Conservation (phyloP, 2,797 vertebrate species). For the Cryptoblepharus egeriae region DNA sequence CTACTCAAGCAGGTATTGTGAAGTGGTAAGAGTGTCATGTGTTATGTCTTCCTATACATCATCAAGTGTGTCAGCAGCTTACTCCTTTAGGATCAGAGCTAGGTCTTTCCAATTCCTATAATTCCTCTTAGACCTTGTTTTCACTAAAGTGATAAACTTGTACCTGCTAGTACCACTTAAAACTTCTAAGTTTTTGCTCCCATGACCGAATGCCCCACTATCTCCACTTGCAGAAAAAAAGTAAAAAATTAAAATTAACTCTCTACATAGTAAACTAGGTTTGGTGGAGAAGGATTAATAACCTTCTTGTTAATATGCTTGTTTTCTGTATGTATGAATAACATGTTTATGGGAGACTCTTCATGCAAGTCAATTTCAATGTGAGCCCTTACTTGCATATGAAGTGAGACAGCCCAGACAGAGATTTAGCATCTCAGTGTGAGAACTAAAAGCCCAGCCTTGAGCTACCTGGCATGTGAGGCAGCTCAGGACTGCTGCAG, state of each 20-base stretch:
- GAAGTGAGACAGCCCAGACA: background rate
- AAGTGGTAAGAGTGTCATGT: background rate
- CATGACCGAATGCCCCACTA: background rate
- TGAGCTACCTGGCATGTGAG: no score
- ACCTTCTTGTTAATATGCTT: background rate
- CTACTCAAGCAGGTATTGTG: slow-evolving; percentile 32
- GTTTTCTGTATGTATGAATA: background rate
- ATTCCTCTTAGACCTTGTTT: background rate
- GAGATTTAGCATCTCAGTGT: background rate
- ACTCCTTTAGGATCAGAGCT: background rate
- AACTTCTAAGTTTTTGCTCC: background rate
- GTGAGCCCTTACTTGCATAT: background rate
- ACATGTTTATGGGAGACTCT: background rate
- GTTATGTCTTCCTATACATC: slow-evolving; percentile 6
- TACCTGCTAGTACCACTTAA: background rate
- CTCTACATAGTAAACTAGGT: no score
- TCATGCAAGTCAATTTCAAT: no score
- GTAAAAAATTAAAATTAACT: no score
- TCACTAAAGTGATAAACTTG: background rate
- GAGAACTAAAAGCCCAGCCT: no score
- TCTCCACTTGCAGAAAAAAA: no score
- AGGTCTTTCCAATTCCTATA: background rate
- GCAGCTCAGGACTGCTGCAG: no score
- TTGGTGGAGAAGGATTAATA: no score
- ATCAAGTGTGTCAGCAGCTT: slow-evolving; percentile 11